phyloP scores from a whole-genome alignment of 2,113 vertebrate species.

The Actenoides lindsayi region DNA sequence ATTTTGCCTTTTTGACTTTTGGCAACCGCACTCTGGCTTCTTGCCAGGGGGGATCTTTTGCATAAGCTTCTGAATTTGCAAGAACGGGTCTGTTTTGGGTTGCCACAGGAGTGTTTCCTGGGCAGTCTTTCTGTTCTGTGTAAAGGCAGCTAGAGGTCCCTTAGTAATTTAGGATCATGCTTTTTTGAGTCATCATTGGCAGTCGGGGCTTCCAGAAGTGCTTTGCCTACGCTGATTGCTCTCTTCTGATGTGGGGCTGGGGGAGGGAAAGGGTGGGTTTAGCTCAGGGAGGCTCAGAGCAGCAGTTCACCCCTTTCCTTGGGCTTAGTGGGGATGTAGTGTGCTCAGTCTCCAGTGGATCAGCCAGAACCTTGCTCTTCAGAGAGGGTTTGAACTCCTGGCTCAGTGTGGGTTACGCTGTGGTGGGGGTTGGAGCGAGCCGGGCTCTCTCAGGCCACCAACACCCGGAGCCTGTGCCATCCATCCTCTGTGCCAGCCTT shows the following conservation, averaged over 20 bases:
- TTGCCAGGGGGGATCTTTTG: constrained; percentile 1
- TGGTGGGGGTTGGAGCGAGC: constrained; percentile 13
- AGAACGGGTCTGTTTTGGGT: not conserved
- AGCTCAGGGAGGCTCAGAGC: not conserved
- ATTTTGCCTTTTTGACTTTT: constrained; percentile 17
- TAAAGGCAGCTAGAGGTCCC: not conserved
- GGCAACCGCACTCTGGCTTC: not conserved
- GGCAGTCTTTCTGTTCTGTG: not conserved
- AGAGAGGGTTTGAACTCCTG: not conserved
- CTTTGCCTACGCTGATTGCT: not conserved
- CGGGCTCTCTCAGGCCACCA: not conserved
- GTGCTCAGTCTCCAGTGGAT: fast-evolving
- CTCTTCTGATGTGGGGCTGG: not conserved
- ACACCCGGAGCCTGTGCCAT: not conserved
- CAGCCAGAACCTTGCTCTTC: not conserved
- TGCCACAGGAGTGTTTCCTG: not conserved
- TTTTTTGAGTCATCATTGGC: not conserved
- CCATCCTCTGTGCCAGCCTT: not conserved
- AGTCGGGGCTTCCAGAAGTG: not conserved
- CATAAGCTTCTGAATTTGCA: constrained; percentile 14
- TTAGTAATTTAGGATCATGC: not conserved
- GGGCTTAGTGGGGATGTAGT: not conserved
- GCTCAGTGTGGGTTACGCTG: not conserved
- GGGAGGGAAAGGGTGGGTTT: not conserved
- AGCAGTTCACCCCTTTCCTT: not conserved